Evolutionary conservation across 1,140 invertebrate species (phyloP), one percentile per base, ranked within the genome.

Genomic region (Samia ricini): DNA sequence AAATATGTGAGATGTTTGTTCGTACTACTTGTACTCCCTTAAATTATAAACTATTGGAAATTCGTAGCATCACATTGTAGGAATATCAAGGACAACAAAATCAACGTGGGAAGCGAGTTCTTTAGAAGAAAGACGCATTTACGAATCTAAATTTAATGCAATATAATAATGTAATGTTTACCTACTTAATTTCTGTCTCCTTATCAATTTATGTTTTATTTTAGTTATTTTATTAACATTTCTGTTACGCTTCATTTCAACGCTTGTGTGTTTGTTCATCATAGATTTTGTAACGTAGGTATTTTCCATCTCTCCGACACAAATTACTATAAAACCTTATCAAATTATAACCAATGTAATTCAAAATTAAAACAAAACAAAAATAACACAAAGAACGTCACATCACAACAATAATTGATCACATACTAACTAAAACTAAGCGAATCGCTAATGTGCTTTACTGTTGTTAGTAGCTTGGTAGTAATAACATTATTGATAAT

Each of bases 171-270:
- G 20, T 22, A 61, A 49, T 29, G 64, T 66, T 56, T 74, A 88
- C 83, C 66, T 80, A 88, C 84, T 78, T 71, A 71, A 62, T 68
- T 76, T 85, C 59, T 75, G 74, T 75, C 79, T 87, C 74, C 81
- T 87, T 76, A 85, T 83, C 72, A 89, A 65, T 65, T 82, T 89
- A 68, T 81, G 72, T 76, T 83, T 87, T 60, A 86, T 76, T 77
- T 89, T 89, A 55, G 64, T 74, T 66, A 87, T 79, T 81, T 79
- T 85, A 69, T 83, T 79, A 61, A 60, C 70, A 56, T 81, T 86
- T 73, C 79, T 86, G 51, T 74, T 69, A 57, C 75, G 78, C 62
- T 84, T 86, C 82, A 85, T 50, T 69, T 74, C 73, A 74, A 74
- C 71, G 15, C 33, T 4, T 56, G 33, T 12, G 8, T 42, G 0